phyloP scores from a whole-genome alignment of 2,797 vertebrate species.

The Myotis vivesi region DNA sequence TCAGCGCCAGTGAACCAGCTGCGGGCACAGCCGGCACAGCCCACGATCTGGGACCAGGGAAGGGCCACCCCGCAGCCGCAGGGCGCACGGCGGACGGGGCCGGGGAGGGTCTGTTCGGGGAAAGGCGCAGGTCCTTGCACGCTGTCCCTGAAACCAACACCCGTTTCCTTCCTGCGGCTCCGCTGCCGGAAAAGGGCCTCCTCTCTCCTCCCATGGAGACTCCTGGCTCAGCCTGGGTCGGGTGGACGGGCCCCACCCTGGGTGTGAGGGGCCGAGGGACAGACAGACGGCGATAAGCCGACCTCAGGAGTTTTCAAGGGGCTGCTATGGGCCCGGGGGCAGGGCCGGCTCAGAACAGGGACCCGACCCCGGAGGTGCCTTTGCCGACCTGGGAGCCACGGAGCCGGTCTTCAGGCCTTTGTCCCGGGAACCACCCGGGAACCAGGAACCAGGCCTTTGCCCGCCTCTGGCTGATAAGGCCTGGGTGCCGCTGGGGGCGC shows the following conservation, averaged over 20 bases:
- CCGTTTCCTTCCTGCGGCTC: not conserved
- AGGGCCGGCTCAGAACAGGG: fast-evolving
- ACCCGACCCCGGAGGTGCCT: no score
- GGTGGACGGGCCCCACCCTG: fast-evolving
- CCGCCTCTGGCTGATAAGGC: not conserved
- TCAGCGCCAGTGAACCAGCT: not conserved
- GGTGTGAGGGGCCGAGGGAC: fast-evolving
- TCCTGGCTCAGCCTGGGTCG: not conserved
- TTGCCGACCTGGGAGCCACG: no score
- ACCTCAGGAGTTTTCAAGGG: fast-evolving
- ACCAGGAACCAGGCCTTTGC: not conserved
- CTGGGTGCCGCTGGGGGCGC: not conserved
- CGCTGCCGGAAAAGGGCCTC: not conserved
- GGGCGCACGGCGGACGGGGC: no score
- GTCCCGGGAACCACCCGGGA: not conserved
- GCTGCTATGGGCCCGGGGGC: fast-evolving
- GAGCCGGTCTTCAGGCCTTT: constrained; percentile 11
- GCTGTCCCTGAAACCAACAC: not conserved
- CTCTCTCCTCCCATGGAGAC: not conserved
- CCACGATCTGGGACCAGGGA: not conserved
- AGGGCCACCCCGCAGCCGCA: not conserved
- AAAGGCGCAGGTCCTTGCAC: fast-evolving
- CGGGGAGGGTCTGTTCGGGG: not conserved
- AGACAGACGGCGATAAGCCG: no score
- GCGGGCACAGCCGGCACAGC: not conserved